Evolutionary conservation across 2,888 invertebrate genomes (phyloP), one percentile per base, ranked within the genome.

Genomic region (Lomographa bimaculata): DNA sequence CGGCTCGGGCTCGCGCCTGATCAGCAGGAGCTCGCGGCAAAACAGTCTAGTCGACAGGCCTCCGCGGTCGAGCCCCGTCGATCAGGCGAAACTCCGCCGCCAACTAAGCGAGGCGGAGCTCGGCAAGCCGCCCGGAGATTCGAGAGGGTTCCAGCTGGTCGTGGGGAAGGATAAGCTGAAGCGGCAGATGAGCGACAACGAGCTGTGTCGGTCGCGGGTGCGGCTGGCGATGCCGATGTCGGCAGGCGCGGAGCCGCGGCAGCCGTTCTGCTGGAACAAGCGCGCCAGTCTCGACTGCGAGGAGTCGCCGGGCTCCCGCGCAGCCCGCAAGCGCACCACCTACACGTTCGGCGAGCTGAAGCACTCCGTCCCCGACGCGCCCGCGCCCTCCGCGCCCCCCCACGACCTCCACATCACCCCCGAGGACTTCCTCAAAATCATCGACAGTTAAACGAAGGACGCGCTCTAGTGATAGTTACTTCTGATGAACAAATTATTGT

Each of bases 301-400:
- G 50, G 71, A 71, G 19, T 66, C 76, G 14, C 45, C 43, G 5
- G 20, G 32, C 5, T 35, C 56, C 4, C 58, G 63, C 17, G 38
- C 16, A 3, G 11, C 54, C n/a, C 43, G 42, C 14, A 40, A 65
- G 25, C 53, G 77, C 7, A 46, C 75, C 7, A 71, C 78, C 1
- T 81, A 79, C 63, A 90, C 86, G 3, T 89, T 89, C 67, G 87
- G 87, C 48, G 89, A 89, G 47, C 79, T 89, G 25, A 90, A 90
- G 49, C 63, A 89, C 80, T 59, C 74, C 51, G 84, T 72, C 54
- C 89, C 89, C 25, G 74, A 76, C 64, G 77, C 85, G 33, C n/a
- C n/a, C n/a, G n/a, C n/a, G n/a, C 51, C 67, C 7, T 44, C 62
- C 19, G 43, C 66, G 43, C 54, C 68, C 30, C 53, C 57, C 41